Conservation (phyloP, 1,140 invertebrate species). For the Neotoxoptera formosana region DNA sequence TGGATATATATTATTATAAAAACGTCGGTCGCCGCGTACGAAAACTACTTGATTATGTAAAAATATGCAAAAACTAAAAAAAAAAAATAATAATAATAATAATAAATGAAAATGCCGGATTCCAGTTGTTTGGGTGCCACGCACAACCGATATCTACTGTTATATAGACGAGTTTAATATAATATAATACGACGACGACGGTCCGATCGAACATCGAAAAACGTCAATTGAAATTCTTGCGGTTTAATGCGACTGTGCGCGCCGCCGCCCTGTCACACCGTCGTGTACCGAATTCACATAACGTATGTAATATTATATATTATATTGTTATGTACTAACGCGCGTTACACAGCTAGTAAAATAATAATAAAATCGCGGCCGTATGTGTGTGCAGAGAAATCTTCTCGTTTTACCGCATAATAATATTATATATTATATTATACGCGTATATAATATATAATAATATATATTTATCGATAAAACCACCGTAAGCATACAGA, state of each 20-base stretch:
- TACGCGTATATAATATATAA: not conserved
- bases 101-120: not conserved
- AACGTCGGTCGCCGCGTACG: not conserved
- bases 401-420: not conserved
- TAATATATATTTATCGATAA: not conserved
- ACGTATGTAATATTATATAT: too few species aligned
- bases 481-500: not conserved
- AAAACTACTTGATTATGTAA: conserved; percentile 40
- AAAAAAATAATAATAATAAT: not conserved
- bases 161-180: not conserved
- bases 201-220: not conserved
- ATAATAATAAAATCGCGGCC: not conserved
- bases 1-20: conserved; percentile 23
- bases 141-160: not conserved
- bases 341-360: not conserved
- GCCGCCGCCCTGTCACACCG: not conserved
- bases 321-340: not conserved
- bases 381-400: not conserved
- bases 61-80: conserved; percentile 45
- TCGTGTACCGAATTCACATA: not conserved
- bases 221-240: not conserved
- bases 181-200: not conserved
- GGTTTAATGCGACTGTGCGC: not conserved
- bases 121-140: not conserved
- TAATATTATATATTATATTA: not conserved